phyloP scores from a whole-genome alignment of 1,140 invertebrate genomes.

The Lamellibrachia luymesi region DNA sequence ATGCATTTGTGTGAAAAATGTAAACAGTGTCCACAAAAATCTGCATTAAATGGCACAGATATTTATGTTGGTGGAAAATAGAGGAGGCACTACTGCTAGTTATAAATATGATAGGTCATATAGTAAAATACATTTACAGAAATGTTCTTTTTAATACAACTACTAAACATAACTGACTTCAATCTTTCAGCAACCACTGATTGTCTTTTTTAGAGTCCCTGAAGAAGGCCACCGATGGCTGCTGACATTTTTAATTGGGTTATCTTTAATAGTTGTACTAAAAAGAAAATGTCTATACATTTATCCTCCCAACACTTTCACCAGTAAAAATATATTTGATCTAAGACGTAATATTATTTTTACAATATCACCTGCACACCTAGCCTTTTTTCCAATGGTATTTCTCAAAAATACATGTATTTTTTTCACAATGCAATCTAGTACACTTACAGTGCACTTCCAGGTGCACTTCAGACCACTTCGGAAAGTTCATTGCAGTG shows the following conservation, averaged over 20 bases:
- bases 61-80: neutral
- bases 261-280: too few species aligned
- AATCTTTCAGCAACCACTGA: too few species aligned
- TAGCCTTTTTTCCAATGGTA: neutral
- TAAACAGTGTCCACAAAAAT: neutral
- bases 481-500: constrained; percentile 45
- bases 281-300: too few species aligned
- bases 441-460: constrained; percentile 56
- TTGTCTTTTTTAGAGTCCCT: too few species aligned
- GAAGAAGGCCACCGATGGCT: too few species aligned
- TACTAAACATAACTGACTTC: too few species aligned
- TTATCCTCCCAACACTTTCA: too few species aligned
- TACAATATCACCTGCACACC: too few species aligned
- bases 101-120: neutral
- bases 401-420: constrained; percentile 1
- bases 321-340: too few species aligned
- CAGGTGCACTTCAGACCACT: constrained; percentile 41
- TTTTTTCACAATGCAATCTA: neutral
- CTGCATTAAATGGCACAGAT: neutral
- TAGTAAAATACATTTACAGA: too few species aligned
- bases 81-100: neutral
- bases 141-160: too few species aligned
- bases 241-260: too few species aligned
- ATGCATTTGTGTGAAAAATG: neutral
- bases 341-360: neutral